phyloP scores from a whole-genome alignment of 2,797 vertebrate species.

The Linurgus olivaceus region DNA sequence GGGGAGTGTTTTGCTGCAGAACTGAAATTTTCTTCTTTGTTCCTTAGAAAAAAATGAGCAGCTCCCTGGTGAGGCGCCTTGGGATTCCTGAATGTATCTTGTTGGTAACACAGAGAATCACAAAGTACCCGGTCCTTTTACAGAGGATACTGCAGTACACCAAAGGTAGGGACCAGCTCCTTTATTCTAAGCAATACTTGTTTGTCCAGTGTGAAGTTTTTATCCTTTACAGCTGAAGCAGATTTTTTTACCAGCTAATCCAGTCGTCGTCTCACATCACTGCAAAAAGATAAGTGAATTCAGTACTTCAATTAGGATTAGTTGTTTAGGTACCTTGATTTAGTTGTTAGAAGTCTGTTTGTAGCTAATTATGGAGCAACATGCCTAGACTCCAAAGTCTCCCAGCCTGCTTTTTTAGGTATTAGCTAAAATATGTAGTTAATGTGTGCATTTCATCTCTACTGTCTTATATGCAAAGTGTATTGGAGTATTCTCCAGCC shows the following conservation, averaged over 20 bases:
- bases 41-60: conserved; percentile 95
- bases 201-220: neutral
- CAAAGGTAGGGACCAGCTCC: conserved; percentile 78
- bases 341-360: neutral
- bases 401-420: neutral
- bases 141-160: conserved; percentile 93
- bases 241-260: neutral
- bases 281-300: neutral
- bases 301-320: neutral
- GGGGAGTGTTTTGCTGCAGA: neutral
- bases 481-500: neutral
- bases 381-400: neutral
- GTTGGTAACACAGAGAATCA: conserved; percentile 96
- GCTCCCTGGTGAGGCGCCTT: conserved; percentile 89
- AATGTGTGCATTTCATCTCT: neutral
- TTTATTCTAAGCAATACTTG: neutral
- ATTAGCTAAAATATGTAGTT: neutral
- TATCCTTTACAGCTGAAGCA: neutral
- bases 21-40: neutral
- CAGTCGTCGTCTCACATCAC: neutral
- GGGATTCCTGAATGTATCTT: conserved; percentile 96
- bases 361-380: neutral
- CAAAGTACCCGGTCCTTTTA: conserved; percentile 94
- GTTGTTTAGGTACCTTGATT: neutral
- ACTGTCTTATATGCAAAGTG: neutral